phyloP scores from a whole-genome alignment of 1,140 invertebrate species.

The Whitmania pigra region DNA sequence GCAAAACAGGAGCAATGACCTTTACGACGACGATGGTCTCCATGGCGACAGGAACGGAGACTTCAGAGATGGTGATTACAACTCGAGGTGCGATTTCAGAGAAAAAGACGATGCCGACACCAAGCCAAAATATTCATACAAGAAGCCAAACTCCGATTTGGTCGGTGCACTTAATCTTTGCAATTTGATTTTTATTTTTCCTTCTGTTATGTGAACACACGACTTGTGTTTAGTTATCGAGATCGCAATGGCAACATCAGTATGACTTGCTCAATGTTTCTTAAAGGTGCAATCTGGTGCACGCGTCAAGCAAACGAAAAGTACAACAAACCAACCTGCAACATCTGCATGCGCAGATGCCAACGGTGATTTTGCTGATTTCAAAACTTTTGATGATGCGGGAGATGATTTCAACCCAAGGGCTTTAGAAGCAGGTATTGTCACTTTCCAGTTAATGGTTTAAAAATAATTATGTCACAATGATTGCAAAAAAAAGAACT shows the following conservation, averaged over 20 bases:
- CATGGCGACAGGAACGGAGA: background rate
- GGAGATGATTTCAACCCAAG: background rate
- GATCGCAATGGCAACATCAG: background rate
- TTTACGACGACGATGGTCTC: background rate
- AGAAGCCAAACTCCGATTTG: too few relatives aligned
- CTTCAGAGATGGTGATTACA: background rate
- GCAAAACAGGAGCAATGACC: background rate
- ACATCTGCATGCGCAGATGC: background rate
- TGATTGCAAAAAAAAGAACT: too few relatives aligned
- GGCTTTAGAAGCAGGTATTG: too few relatives aligned
- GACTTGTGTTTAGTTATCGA: background rate
- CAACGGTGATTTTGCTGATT: conserved; percentile 6
- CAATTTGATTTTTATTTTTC: too few relatives aligned
- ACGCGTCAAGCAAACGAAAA: background rate
- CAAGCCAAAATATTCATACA: too few relatives aligned
- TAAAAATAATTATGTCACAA: too few relatives aligned
- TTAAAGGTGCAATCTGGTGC: background rate
- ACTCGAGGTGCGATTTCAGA: background rate
- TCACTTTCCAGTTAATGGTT: too few relatives aligned
- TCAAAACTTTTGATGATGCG: background rate
- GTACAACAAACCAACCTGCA: background rate
- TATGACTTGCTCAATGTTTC: background rate
- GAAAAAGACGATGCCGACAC: too few relatives aligned
- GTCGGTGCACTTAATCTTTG: too few relatives aligned
- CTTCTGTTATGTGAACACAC: background rate